Percentiles rank a stretch among this genome's conserved stretches.
phyloP scores from a whole-genome alignment of 2,113 vertebrate genomes.

The Crotophaga sulcirostris region DNA sequence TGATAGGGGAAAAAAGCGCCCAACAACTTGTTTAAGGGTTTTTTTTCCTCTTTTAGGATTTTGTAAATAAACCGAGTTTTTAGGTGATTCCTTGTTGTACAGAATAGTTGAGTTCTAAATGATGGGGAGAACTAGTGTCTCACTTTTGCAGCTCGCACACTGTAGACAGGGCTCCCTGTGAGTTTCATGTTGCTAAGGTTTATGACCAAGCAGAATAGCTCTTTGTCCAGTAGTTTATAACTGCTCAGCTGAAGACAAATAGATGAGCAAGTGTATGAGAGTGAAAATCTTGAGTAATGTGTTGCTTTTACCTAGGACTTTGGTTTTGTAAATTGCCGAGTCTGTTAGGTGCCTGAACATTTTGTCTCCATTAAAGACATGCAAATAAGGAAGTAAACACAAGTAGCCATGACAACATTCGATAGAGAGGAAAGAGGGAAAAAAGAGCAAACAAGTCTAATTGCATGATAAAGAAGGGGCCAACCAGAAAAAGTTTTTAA shows the following conservation, averaged over 20 bases:
- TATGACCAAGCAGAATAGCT: background rate
- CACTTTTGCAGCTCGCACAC: background rate
- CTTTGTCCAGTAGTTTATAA: background rate
- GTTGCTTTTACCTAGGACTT: background rate
- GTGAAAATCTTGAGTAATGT: background rate
- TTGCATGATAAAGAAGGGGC: background rate
- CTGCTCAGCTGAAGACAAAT: background rate
- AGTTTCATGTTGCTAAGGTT: background rate
- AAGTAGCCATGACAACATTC: background rate
- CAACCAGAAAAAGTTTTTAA: background rate
- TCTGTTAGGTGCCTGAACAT: background rate
- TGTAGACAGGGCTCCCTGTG: background rate
- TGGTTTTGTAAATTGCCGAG: background rate
- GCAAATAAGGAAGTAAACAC: slow-evolving; percentile 15
- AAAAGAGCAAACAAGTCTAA: background rate
- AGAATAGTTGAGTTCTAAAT: background rate
- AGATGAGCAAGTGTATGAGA: background rate
- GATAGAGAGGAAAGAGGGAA: background rate
- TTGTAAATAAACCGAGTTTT: background rate
- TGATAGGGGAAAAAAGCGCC: background rate
- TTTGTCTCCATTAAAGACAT: background rate
- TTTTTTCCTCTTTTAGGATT: background rate
- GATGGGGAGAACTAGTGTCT: background rate
- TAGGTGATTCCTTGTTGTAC: background rate
- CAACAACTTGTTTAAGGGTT: accelerated